Evolutionary conservation across 2,113 vertebrate genomes (phyloP), one percentile per base, ranked within the genome.

Genomic region (Hyaena hyaena): DNA sequence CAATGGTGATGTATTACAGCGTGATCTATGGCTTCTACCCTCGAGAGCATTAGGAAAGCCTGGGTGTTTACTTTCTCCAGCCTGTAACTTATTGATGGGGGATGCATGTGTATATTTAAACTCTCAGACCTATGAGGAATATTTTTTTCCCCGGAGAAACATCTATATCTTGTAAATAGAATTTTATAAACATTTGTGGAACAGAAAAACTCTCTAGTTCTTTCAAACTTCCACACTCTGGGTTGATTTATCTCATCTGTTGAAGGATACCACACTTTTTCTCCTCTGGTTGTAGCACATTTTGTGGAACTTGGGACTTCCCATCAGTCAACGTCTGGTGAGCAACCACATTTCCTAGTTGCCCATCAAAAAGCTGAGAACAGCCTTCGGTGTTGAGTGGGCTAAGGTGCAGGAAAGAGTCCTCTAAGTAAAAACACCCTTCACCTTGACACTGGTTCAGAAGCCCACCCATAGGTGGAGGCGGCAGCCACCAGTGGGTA

Each of bases 151-250:
- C 55, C 93, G 83, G 50, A 96, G 88, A 97, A 94, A 45, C 88
- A 33, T 80, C 98, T 98, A 93, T 66, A 28, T 98, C 96, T 98
- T 98, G 93, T 98, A 97, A 98, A 97, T 83, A 90, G 93, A 87
- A 92, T 79, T 93, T 98, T 81, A 50, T 71, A 93, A 96, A 97
- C 95, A 80, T 81, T 88, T 95, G 85, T 84, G 68, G 33, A 63
- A 93, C 39, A 88, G 88, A 83, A 96, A 95, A 68, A 77, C 86
- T 97, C 97, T 98, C 90, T 61, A 45, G 26, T 96, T 76, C 97
- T 96, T 96, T 92, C 87, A 66, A 12, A 39, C 83, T 2, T 24
- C 97, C 86, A 79, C 89, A 15, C 83, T 98, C 91, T n/a, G 11
- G 94, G 86, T 35, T 92, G 69, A 77, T 92, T n/a, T 82, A 23